Evolutionary conservation across 2,888 invertebrate species (phyloP).

Genomic region (Coecobrya sp.): DNA sequence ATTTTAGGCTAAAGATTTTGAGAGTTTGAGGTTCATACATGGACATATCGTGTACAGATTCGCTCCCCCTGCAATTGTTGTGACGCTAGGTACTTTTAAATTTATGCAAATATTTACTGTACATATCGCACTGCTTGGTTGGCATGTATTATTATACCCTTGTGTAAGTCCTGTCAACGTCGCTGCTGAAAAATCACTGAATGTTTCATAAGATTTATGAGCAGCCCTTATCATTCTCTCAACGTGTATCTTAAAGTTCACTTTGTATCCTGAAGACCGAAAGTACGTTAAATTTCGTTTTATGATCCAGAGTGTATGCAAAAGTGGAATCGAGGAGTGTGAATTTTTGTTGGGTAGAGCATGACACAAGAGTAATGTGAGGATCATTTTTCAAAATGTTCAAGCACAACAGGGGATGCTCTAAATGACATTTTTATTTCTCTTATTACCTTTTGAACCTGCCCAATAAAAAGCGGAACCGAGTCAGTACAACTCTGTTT

Average conservation of each 20-base stretch:
- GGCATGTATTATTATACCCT: constrained; percentile 32
- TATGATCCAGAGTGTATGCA: not conserved
- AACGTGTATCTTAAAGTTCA: constrained; percentile 25
- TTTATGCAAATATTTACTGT: constrained; percentile 74
- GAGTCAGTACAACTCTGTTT: constrained; percentile 55
- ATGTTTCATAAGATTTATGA: constrained; percentile 80
- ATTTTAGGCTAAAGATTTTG: not conserved
- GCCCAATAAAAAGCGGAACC: not conserved
- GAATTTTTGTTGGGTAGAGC: constrained; percentile 20
- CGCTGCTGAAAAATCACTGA: constrained; percentile 76
- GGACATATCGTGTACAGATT: not conserved
- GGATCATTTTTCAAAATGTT: constrained; percentile 52
- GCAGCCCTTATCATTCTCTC: constrained; percentile 71
- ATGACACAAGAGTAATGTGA: constrained; percentile 44
- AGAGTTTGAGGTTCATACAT: not conserved
- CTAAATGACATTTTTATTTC: constrained; percentile 22
- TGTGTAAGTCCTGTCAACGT: constrained; percentile 58
- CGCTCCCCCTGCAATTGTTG: not conserved
- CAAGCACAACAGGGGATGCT: not conserved
- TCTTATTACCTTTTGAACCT: not conserved
- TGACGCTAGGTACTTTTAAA: constrained; percentile 42
- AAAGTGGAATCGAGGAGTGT: not conserved
- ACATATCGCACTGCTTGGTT: constrained; percentile 26
- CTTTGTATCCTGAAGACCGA: not conserved
- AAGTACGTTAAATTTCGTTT: not conserved